phyloP scores from a whole-genome alignment of 2,797 vertebrate genomes.

The Esox lucius region DNA sequence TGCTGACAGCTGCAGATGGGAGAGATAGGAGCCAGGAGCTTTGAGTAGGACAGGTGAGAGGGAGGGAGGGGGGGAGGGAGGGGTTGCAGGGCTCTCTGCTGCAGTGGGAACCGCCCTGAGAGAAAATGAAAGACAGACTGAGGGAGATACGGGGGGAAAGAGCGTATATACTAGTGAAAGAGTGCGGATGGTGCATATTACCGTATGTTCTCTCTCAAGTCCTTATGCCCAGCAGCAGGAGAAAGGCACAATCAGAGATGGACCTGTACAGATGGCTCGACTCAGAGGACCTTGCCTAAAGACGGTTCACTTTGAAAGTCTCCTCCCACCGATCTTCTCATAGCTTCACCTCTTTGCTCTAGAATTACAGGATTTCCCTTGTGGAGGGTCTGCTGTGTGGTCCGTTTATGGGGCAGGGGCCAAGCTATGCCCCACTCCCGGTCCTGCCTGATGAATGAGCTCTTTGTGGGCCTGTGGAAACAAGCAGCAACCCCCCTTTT shows the following conservation, averaged over 20 bases:
- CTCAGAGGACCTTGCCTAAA: conserved; percentile 32
- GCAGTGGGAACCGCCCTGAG: conserved; percentile 56
- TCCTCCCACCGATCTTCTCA: conserved; percentile 51
- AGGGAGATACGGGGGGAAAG: neutral
- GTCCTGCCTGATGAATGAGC: conserved; percentile 69
- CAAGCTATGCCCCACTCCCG: conserved; percentile 64
- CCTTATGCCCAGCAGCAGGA: neutral
- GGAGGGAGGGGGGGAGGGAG: neutral
- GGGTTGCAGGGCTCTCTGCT: conserved; percentile 41
- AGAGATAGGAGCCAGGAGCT: conserved; percentile 73
- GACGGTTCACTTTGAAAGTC: conserved; percentile 53
- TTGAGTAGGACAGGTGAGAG: conserved; percentile 67
- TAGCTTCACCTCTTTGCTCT: conserved; percentile 59
- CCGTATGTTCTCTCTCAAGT: neutral
- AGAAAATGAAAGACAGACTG: conserved; percentile 28
- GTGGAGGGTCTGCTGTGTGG: conserved; percentile 72
- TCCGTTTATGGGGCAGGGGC: conserved; percentile 72
- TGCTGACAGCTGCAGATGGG: conserved; percentile 80
- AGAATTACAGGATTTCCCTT: conserved; percentile 71
- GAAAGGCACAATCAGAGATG: conserved; percentile 34
- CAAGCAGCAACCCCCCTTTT: conserved; percentile 69
- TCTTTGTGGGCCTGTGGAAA: conserved; percentile 79
- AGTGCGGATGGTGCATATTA: neutral
- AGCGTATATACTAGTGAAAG: neutral
- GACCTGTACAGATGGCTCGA: conserved; percentile 31